Base-by-base conservation (phyloP, 2,113 vertebrate genomes). In the Pluvianellus socialis region DNA sequence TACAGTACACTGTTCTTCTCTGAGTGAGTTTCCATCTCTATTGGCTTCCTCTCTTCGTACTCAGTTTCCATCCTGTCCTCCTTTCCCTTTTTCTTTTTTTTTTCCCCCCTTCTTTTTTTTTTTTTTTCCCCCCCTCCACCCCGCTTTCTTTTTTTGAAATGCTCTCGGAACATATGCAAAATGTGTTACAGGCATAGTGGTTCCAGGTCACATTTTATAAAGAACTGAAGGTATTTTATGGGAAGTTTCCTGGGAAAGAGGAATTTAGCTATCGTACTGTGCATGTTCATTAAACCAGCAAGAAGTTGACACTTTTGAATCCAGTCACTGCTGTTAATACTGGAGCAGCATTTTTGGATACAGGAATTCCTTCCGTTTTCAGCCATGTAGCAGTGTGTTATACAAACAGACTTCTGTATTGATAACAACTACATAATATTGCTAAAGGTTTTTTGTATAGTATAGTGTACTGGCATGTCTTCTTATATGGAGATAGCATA, bases 1-100 rank as follows among this genome's bases (percentile, higher is more conserved):
- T 96, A 92, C 96, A 88, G 97, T 93, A 82, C 55, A 89, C 63
- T 95, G 95, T 92, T 94, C 96, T 93, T 94, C 75, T 56, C 50
- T 71, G 94, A 96, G 92, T 59, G 84, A 90, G 90, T 56, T 56
- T 94, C 94, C 95, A 94, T 73, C 26, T 92, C 96, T 96, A 4
- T 84, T 96, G 94, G 90, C 92, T 93, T 94, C 80, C 19, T 38
- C 88, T 84, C 84, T 91, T 72, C 11, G 0, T 76, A 53, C 42
- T 77, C 42, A 1, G 59, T 72, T 96, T 88, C 85, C 58, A 84
- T 90, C 90, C 74, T 94, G 82, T 45, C 84, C 33, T 94, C 71
- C n/a, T 67, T 65, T 38, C n/a, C 14, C 3, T 11, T 35, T 68
- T 59, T 42, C 2, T 17, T 27, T 40, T 14, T 38, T 24, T 40